These are phyloP conservation scores for Masticophis lateralis DNA, from an alignment of 2,797 vertebrate species.

Conservation along the genomic window DNA sequence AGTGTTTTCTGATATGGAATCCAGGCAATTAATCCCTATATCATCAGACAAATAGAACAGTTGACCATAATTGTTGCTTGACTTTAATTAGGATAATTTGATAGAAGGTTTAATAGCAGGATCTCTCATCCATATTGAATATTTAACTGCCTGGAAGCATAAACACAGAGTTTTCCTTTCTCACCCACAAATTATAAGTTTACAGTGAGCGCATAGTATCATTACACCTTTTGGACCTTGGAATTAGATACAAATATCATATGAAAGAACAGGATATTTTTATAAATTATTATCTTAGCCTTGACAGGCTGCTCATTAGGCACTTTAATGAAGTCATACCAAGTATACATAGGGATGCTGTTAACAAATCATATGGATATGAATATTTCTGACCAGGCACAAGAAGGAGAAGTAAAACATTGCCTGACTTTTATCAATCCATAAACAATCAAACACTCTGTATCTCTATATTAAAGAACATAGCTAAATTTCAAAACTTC, in stretches of 20 bases:
- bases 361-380: neutral
- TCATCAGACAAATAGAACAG: constrained; percentile 3
- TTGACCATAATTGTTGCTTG: constrained; percentile 16
- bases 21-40: constrained; percentile 26
- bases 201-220: neutral
- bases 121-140: neutral
- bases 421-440: neutral
- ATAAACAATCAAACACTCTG: neutral
- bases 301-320: neutral
- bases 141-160: neutral
- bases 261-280: neutral
- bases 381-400: neutral
- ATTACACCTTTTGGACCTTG: neutral
- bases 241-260: neutral
- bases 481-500: neutral
- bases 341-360: neutral
- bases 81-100: constrained; percentile 41
- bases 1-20: neutral
- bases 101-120: neutral
- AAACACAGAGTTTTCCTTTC: rapidly evolving
- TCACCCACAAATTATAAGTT: neutral
- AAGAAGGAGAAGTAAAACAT: neutral
- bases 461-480: neutral
- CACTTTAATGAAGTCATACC: neutral
- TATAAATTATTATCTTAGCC: neutral